Evolutionary conservation across 2,888 invertebrate genomes (phyloP).

Genomic region (Megastigmus dorsalis): DNA sequence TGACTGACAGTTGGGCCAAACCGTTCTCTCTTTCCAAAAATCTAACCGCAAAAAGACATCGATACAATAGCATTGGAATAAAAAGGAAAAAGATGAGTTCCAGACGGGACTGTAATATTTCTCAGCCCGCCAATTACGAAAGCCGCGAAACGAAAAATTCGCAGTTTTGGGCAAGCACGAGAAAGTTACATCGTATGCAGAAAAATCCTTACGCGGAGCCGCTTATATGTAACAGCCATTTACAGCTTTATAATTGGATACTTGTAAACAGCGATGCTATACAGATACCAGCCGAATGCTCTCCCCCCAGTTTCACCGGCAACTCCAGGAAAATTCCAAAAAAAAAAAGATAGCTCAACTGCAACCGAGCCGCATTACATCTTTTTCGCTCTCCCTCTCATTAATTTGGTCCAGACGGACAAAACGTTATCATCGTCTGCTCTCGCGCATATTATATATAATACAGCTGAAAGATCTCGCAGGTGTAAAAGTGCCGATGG

Average conservation of each 20-base stretch:
- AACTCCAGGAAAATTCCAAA: too few species aligned
- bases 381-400: background rate
- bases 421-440: conserved; percentile 1
- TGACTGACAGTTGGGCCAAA: too few species aligned
- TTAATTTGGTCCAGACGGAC: conserved; percentile 12
- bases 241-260: conserved; percentile 51
- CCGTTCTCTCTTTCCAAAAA: too few species aligned
- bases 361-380: background rate
- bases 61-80: too few species aligned
- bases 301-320: background rate
- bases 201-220: conserved; percentile 19
- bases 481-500: conserved; percentile 19
- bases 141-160: background rate
- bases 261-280: conserved; percentile 36
- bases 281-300: conserved; percentile 3
- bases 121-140: conserved; percentile 12
- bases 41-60: too few species aligned
- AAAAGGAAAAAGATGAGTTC: too few species aligned
- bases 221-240: conserved; percentile 33
- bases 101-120: too few species aligned
- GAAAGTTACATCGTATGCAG: conserved; percentile 36
- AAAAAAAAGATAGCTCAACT: background rate
- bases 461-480: conserved; percentile 35
- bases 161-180: conserved; percentile 20
- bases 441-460: background rate